phyloP scores from a whole-genome alignment of 2,113 vertebrate species.

The Chaenogobius annularis region DNA sequence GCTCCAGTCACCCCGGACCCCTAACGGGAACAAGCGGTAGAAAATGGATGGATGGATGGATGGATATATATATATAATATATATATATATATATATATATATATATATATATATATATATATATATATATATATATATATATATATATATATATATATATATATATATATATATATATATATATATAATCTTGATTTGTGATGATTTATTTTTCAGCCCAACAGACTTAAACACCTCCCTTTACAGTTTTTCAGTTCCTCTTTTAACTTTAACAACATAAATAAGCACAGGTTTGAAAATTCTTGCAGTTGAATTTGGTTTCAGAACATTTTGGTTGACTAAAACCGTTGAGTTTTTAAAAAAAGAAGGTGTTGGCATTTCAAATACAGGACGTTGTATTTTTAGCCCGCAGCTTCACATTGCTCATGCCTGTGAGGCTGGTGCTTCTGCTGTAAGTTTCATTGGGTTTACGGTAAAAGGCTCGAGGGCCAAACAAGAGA shows the following conservation, averaged over 20 bases:
- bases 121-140: too few species aligned
- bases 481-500: conserved; percentile 20
- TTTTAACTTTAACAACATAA: background rate
- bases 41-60: too few species aligned
- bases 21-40: too few species aligned
- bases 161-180: too few species aligned
- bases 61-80: too few species aligned
- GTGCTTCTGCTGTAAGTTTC: conserved; percentile 34
- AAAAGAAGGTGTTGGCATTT: conserved; percentile 55
- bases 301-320: conserved; percentile 25
- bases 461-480: conserved; percentile 23
- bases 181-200: background rate
- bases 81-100: too few species aligned
- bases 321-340: conserved; percentile 31
- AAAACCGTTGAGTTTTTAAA: conserved; percentile 41
- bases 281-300: background rate
- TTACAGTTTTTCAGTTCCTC: background rate
- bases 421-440: conserved; percentile 37
- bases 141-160: too few species aligned
- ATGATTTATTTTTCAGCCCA: background rate
- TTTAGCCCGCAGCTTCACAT: conserved; percentile 52
- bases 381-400: conserved; percentile 57
- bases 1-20: too few species aligned
- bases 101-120: too few species aligned
- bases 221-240: conserved; percentile 31